Base-by-base conservation (phyloP, 2,888 invertebrate genomes). In the Lasioglossum leucozonium region DNA sequence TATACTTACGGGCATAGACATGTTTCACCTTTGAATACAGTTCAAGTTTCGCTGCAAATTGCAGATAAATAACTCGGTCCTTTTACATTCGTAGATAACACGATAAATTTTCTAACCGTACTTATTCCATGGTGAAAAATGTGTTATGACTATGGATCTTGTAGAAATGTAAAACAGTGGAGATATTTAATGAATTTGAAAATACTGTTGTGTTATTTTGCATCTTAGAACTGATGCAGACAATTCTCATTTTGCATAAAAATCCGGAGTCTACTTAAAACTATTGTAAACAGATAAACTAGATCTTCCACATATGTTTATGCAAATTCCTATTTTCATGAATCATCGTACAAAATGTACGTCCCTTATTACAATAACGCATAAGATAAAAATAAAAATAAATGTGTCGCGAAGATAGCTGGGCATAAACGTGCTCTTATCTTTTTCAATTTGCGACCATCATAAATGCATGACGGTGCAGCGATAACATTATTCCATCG, bases 371-470 rank as follows among this genome's bases (percentile, higher is more conserved):
- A 10, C 22, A 51, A 51, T n/a, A 51, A 3, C 22, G 22, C 22
- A 22, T 30, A 34, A 62, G 16, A 5, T 62, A 62, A 62, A 62
- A 62, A 30, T 62, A 51, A 67, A 62, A 67, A 47, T n/a, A n/a
- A n/a, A n/a, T n/a, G n/a, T 58, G 67, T 87, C 76, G 85, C 71
- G 42, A 73, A 51, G 55, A 26, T 18, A 13, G 18, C 47, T 22
- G 6, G 22, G 8, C 22, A 51, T n/a, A n/a, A 51, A 51, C 22
- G 22, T n/a, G 4, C 51, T 10, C 2, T 51, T n/a, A 51, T n/a
- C n/a, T 3, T n/a, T 51, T 51, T 62, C 26, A 13, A 26, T 58
- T 58, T 30, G 58, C 5, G 26, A 26, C 26, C 26, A 26, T 58
- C 26, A 16, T 5, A 26, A 30, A 30, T 26, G 58, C 13, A 26